Conservation (phyloP, 1,140 invertebrate genomes). For the Pogonomyrmex californicus region DNA sequence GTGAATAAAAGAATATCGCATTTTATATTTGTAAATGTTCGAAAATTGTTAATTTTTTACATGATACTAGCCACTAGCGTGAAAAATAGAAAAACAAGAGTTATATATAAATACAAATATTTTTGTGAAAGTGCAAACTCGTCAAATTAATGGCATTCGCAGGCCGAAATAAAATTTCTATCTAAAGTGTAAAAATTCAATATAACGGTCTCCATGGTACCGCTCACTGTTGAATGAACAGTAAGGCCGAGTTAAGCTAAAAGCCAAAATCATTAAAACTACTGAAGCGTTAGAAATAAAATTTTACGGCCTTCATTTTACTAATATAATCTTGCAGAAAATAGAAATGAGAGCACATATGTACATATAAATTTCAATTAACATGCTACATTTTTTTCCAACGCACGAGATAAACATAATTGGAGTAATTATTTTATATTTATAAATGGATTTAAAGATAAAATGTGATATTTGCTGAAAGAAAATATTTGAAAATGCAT, state of each 20-base stretch:
- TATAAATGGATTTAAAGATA: not conserved
- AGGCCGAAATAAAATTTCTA: constrained; percentile 25
- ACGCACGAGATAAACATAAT: not conserved
- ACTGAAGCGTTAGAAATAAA: constrained; percentile 19
- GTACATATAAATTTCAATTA: not conserved
- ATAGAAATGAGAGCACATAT: constrained; percentile 14
- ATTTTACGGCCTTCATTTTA: not conserved
- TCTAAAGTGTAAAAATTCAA: constrained; percentile 5
- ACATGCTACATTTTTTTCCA: not conserved
- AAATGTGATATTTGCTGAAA: not conserved
- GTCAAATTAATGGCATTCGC: constrained; percentile 22
- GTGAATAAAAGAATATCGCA: constrained; percentile 5
- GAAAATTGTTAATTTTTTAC: constrained; percentile 18
- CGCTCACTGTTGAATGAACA: constrained; percentile 27
- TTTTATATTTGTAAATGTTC: not conserved
- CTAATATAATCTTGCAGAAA: not conserved
- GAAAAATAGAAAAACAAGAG: not conserved
- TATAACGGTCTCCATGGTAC: not conserved
- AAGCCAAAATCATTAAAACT: constrained; percentile 12
- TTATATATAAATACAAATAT: not conserved
- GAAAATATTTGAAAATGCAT: not conserved
- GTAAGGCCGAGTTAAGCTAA: constrained; percentile 10
- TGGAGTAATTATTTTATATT: not conserved
- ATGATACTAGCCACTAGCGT: not conserved
- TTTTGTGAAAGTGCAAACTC: not conserved